Percentiles rank a stretch among this genome's conserved stretches.
Conservation (phyloP, 2,113 vertebrate genomes). For the Limanda limanda region DNA sequence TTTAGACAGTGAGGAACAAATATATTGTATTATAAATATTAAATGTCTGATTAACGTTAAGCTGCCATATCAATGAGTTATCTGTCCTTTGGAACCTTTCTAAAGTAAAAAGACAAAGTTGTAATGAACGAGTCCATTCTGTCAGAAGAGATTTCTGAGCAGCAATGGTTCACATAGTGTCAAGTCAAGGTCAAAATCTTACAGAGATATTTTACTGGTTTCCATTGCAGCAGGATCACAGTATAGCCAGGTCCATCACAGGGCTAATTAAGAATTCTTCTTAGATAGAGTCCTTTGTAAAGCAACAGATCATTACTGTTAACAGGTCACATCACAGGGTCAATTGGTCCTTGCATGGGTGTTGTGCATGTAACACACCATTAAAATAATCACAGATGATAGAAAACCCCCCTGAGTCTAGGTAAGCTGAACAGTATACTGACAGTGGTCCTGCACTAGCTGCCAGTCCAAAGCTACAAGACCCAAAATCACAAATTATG, state of each 20-base stretch:
- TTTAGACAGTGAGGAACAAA: not conserved
- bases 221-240: no score
- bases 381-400: conserved; percentile 35
- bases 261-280: conserved; percentile 20
- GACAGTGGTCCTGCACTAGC: not conserved
- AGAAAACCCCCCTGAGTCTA: conserved; percentile 8
- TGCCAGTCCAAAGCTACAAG: not conserved
- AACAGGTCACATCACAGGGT: conserved; percentile 11
- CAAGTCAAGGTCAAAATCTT: no score
- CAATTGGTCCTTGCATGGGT: conserved; percentile 3
- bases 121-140: no score
- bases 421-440: not conserved
- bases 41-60: not conserved
- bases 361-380: not conserved
- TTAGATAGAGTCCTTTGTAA: not conserved
- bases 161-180: no score
- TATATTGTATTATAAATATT: not conserved
- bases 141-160: no score
- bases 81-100: no score
- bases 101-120: no score
- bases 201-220: no score
- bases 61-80: no score
- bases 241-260: not conserved
- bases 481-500: not conserved
- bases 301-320: conserved; percentile 38